phyloP scores from a whole-genome alignment of 23 tunicate species.

The Halocynthia aurantium region DNA sequence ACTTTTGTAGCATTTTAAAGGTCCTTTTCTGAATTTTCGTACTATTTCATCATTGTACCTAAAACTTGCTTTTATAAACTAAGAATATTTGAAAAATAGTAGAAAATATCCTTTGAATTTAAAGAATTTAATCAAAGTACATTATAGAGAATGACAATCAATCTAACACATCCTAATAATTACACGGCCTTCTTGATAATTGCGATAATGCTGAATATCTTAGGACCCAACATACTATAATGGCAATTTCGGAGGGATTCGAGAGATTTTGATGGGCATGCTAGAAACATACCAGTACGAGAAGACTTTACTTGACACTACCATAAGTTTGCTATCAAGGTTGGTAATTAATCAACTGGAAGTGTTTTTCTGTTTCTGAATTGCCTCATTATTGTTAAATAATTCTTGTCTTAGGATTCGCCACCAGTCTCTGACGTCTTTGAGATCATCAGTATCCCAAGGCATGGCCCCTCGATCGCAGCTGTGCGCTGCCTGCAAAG shows the following conservation, averaged over 20 bases:
- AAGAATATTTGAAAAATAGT: background rate
- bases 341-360: background rate
- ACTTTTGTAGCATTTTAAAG: background rate
- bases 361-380: too few species aligned
- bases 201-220: background rate
- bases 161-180: too few species aligned
- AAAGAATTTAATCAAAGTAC: background rate
- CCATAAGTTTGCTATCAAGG: constrained; percentile 70
- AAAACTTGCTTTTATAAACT: background rate
- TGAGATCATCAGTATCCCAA: constrained; percentile 33
- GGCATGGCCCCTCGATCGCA: constrained; percentile 81
- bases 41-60: background rate
- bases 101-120: background rate
- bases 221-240: constrained; percentile 84
- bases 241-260: constrained; percentile 88
- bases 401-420: constrained; percentile 49
- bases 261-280: constrained; percentile 79
- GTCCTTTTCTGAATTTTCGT: background rate
- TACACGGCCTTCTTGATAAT: too few species aligned
- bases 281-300: constrained; percentile 89
- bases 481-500: constrained; percentile 44
- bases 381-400: background rate
- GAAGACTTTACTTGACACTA: constrained; percentile 69
- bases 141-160: too few species aligned
- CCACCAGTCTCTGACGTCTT: constrained; percentile 37